phyloP scores from a whole-genome alignment of 2,888 invertebrate species.

The Pollenia amentaria region DNA sequence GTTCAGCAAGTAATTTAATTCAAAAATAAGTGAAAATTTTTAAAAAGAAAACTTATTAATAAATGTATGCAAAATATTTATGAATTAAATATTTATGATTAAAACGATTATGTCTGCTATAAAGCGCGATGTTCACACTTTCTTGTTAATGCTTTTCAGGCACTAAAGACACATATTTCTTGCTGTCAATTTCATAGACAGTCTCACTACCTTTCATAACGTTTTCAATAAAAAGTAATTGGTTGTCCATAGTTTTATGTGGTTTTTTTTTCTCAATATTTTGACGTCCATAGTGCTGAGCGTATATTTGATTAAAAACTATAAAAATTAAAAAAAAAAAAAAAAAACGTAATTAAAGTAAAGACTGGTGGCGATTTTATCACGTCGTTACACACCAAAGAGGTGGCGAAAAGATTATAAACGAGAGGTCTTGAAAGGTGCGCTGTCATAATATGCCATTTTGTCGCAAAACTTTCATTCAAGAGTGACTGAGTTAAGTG shows the following conservation, averaged over 20 bases:
- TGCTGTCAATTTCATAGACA: not conserved
- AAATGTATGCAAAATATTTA: no score
- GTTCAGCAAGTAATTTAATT: no score
- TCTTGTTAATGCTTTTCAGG: not conserved
- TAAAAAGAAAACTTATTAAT: not conserved
- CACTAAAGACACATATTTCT: conserved; percentile 22
- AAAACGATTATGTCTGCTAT: conserved; percentile 3
- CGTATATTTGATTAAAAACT: conserved; percentile 29
- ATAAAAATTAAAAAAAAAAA: conserved; percentile 31
- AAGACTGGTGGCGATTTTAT: conserved; percentile 24
- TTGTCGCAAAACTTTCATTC: not conserved
- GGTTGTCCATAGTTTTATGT: conserved; percentile 5
- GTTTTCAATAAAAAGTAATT: not conserved
- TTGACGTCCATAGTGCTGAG: not conserved
- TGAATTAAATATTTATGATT: not conserved
- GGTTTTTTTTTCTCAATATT: not conserved
- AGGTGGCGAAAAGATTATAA: conserved; percentile 8
- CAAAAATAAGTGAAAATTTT: no score
- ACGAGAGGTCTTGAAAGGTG: conserved; percentile 34
- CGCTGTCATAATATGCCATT: conserved; percentile 43
- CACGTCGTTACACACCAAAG: not conserved
- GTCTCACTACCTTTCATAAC: not conserved
- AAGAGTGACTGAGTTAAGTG: no score
- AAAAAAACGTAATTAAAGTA: not conserved
- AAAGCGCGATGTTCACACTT: conserved; percentile 16